Evolutionary conservation across 2,888 invertebrate species (phyloP), one percentile per base, ranked within the genome.

Genomic region (Acrobasis repandana): DNA sequence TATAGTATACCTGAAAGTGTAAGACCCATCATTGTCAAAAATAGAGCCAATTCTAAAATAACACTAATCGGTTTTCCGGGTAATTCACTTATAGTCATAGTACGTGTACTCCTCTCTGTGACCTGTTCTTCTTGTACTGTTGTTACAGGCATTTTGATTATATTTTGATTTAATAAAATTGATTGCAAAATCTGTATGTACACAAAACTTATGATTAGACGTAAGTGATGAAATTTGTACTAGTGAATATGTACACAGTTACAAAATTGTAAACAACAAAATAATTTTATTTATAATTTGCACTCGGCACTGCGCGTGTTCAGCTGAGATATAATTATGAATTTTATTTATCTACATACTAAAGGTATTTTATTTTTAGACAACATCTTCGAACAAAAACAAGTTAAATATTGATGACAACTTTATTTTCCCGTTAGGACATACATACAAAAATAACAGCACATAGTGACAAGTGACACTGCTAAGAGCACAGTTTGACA

Each of bases 11-110:
- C 86, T 67, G 86, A 82, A 33, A 92, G 73, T 9, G 88, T 75
- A 33, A 86, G 65, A 16, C 85, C 81, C 67, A 89, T 66, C 76
- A 92, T 84, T 10, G 80, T 79, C 48, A 88, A 64, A 77, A 92
- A 91, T 66, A 92, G 68, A 62, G 92, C 89, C 50, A 92, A 73
- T 72, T 92, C 92, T 80, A 89, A 75, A 0, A 88, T 88, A 36
- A 89, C 67, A 48, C 73, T 73, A 69, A 80, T 89, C 11, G 75
- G 76, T 68, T 72, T 79, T 11, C 72, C 70, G 16, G 82, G 80
- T 47, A 79, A 64, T 71, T 84, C 85, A 74, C 70, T 78, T 51
- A 75, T 72, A 54, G 73, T 78, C 57, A 75, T 72, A 57, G 74
- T 71, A 68, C 80, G 84, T 61, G 78, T 71, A 58, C 72, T 76